Percentiles rank a stretch among this genome's conserved stretches.
These are phyloP conservation scores for Apamea monoglypha DNA, from an alignment of 2,888 invertebrate species.

Conservation along the genomic window DNA sequence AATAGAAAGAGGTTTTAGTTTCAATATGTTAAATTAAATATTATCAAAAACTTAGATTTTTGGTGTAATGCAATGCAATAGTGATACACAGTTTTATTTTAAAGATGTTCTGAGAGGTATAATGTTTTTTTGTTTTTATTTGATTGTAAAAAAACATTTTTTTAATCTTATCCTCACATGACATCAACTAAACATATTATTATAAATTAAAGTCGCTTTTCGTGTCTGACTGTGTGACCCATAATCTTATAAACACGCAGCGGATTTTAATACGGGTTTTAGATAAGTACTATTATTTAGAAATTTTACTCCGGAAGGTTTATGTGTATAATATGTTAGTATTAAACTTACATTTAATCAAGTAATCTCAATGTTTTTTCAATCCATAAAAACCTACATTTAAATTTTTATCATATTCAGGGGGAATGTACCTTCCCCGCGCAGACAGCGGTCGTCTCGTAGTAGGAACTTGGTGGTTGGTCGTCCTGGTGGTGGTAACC, in stretches of 20 bases:
- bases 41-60: background rate
- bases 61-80: background rate
- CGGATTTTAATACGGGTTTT: background rate
- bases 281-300: background rate
- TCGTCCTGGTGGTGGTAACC: constrained; percentile 96
- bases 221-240: background rate
- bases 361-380: background rate
- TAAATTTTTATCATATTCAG: constrained; percentile 82
- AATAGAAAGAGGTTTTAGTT: background rate
- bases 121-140: background rate
- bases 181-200: background rate
- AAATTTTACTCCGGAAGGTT: background rate
- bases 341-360: background rate
- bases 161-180: background rate
- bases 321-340: background rate
- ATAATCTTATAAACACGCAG: background rate
- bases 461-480: constrained; percentile 97
- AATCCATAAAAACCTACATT: background rate
- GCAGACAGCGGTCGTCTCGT: constrained; percentile 96
- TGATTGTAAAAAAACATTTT: background rate
- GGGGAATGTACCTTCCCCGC: constrained; percentile 96
- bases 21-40: background rate
- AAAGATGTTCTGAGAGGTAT: background rate
- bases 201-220: background rate
- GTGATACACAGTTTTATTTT: background rate